Base-by-base conservation (phyloP, 2,113 vertebrate genomes). In the Prolemur simus region DNA sequence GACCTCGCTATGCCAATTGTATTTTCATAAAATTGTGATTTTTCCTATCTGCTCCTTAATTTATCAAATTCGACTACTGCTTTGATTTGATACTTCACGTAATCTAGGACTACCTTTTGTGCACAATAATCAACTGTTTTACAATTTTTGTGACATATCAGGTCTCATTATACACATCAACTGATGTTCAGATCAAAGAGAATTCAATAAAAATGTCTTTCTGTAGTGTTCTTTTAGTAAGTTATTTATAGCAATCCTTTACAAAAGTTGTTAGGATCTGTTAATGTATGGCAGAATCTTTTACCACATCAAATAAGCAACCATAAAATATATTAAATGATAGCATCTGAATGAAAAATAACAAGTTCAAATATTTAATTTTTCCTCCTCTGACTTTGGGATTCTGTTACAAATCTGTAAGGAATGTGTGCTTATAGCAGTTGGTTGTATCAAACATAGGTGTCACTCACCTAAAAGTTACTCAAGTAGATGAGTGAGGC, bases 1-100 rank as follows among this genome's bases (percentile, higher is more conserved):
- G 37, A 71, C 21, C 23, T 82, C 3, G 7, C 87, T 58, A 45
- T 93, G 14, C 63, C 9, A 74, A 27, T 68, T 66, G 82, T 13
- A 42, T 58, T 90, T 95, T 92, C 27, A 81, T 29, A 82, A 93
- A 95, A 87, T 32, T 93, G 20, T 58, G 20, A 69, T 58, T 97
- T 97, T 89, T 21, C 52, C 37, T 54, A 68, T 80, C 10, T 85
- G n/a, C 17, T 80, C 47, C 49, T 87, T 92, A 96, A 52, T 34
- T 34, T 71, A 96, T 34, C 42, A 84, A 76, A 81, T 87, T 97
- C 12, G 85, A 20, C 10, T 92, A 54, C 17, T 54, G 52, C 52
- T 64, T 95, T 73, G 84, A n/a, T 68, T 89, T 71, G 77, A 73
- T 15, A 96, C 13, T 63, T 73, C 5, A 39, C 20, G 6, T 83